Base-by-base conservation (phyloP, 2,888 invertebrate species). In the Arrhopalites spinosus region DNA sequence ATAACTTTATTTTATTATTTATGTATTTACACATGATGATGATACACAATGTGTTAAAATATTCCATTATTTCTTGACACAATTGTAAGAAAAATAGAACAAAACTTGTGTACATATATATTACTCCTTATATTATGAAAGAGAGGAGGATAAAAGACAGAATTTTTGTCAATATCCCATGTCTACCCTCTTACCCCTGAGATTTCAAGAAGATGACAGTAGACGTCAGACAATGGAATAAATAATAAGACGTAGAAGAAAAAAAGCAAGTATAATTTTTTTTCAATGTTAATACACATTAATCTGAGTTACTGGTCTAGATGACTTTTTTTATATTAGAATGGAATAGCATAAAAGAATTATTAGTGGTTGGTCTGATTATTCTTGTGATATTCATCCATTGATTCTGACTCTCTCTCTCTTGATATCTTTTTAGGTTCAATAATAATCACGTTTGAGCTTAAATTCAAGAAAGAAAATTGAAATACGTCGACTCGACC, bases 401-500 rank as follows among this genome's bases (percentile, higher is more conserved):
- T 50, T 50, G 17, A 50, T 50, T 50, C n/a, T 50, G 2, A 8
- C n/a, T 50, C 50, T 30, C 63, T 25, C 30, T 30, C 63, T 27
- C 13, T 29, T 29, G 63, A 29, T 63, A 13, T 23, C 23, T 63
- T 11, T 63, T 17, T 1, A 11, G 20, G 53, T 69, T 27, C 69
- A 73, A 66, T 73, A 73, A 73, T 73, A 66, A 73, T 73, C 74
- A 74, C 74, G 68, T 59, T 74, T 68, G 47, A 43, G 30, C 43
- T 67, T 74, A 74, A 74, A 74, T 74, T 30, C 67, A 53, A 68
- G 68, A 68, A 74, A 68, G 64, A 27, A 74, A 68, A 56, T 74
- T 53, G 68, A 74, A 74, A 74, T 74, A 68, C 23, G 50, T 67
- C 56, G 74, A 61, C 68, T n/a, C 74, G 74, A 74, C 74, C 74